Evolutionary conservation across 2,113 vertebrate species (phyloP).

Genomic region (Scartelaos histophorus): DNA sequence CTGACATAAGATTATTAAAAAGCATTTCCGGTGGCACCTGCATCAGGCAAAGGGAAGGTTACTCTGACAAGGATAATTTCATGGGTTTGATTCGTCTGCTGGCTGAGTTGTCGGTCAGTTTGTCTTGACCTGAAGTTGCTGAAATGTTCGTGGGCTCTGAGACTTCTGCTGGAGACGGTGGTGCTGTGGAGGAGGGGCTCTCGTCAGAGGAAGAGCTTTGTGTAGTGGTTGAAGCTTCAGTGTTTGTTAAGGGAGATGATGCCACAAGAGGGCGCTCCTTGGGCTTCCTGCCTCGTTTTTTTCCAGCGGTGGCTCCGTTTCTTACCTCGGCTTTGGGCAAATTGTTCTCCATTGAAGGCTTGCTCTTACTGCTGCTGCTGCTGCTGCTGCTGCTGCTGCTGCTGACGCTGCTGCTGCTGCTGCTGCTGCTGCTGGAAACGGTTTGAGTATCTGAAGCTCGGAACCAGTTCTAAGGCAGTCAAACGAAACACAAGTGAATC

Average conservation of each 20-base stretch:
- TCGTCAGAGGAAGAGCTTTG: slow-evolving; percentile 44
- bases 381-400: slow-evolving; percentile 74
- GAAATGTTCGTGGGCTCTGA: slow-evolving; percentile 53
- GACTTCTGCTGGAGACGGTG: slow-evolving; percentile 44
- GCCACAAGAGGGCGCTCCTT: slow-evolving; percentile 81
- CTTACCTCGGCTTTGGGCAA: slow-evolving; percentile 78
- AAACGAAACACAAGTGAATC: neutral
- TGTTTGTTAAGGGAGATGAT: slow-evolving; percentile 55
- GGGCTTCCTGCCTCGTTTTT: slow-evolving; percentile 91
- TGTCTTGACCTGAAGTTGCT: slow-evolving; percentile 54
- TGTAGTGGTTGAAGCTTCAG: slow-evolving; percentile 49
- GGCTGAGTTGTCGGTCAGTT: slow-evolving; percentile 52
- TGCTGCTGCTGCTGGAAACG: slow-evolving; percentile 69
- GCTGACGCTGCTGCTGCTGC: slow-evolving; percentile 71
- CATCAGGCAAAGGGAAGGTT: slow-evolving; percentile 54
- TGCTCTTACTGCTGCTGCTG: slow-evolving; percentile 72
- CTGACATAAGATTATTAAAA: slow-evolving; percentile 41
- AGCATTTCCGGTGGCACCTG: slow-evolving; percentile 53
- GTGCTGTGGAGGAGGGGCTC: slow-evolving; percentile 38
- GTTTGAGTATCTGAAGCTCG: slow-evolving; percentile 84
- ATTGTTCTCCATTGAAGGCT: slow-evolving; percentile 66
- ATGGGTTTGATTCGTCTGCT: slow-evolving; percentile 71
- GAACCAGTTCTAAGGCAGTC: slow-evolving; percentile 90
- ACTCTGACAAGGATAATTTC: slow-evolving; percentile 65
- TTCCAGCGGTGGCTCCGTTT: slow-evolving; percentile 77